Conservation (phyloP, 1,140 invertebrate species). For the Mycetomoellerius zeteki region DNA sequence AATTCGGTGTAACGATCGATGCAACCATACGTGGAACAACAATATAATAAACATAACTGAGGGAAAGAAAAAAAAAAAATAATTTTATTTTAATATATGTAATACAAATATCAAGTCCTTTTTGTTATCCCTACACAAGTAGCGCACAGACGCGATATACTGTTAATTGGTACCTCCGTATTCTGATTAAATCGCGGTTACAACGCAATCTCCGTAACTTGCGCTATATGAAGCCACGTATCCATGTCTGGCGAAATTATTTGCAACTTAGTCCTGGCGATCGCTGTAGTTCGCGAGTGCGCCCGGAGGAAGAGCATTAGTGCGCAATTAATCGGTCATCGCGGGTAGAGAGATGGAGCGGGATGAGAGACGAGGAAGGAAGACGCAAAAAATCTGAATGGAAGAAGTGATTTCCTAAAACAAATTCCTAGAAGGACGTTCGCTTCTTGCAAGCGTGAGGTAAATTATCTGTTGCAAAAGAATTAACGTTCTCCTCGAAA, state of each 20-base stretch:
- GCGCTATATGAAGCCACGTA: slow-evolving; percentile 24
- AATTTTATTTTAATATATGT: neutral
- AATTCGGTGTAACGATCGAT: neutral
- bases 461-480: slow-evolving; percentile 6
- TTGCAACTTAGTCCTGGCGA: slow-evolving; percentile 32
- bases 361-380: neutral
- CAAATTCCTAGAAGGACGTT: slow-evolving; percentile 3
- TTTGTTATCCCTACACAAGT: neutral
- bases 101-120: neutral
- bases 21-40: neutral
- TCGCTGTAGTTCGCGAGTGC: neutral
- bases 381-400: slow-evolving; percentile 17
- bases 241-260: slow-evolving; percentile 41
- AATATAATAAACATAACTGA: neutral
- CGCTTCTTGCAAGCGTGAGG: neutral
- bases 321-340: slow-evolving; percentile 25
- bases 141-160: neutral
- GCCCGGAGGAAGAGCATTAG: slow-evolving; percentile 16
- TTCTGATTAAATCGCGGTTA: slow-evolving; percentile 33
- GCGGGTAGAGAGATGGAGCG: neutral
- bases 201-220: neutral
- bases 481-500: neutral
- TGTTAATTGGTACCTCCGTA: slow-evolving; percentile 17
- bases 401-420: neutral
- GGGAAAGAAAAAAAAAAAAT: neutral